Evolutionary conservation across 2,888 invertebrate species (phyloP).

Genomic region (Polylopha cassiicola): DNA sequence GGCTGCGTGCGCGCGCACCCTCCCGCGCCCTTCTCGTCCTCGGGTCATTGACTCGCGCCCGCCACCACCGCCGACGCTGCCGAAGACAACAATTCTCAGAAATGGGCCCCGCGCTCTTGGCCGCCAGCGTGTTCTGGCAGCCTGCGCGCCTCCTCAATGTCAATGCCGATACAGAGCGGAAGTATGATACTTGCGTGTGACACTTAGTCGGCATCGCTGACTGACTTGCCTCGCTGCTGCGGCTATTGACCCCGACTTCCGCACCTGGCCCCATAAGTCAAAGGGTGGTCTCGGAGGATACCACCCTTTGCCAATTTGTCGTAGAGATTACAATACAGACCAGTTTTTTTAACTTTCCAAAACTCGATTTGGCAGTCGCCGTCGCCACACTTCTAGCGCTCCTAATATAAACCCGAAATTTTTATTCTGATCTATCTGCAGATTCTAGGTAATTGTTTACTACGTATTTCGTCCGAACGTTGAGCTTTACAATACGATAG

Average conservation of each 20-base stretch:
- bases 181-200: constrained; percentile 21
- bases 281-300: no score
- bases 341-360: constrained; percentile 35
- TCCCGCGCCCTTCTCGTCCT: constrained; percentile 61
- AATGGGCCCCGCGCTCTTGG: constrained; percentile 56
- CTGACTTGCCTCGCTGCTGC: constrained; percentile 37
- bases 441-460: constrained; percentile 28
- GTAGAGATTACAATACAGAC: constrained; percentile 14
- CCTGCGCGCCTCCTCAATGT: constrained; percentile 54
- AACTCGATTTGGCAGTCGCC: constrained; percentile 46
- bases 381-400: constrained; percentile 39
- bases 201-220: constrained; percentile 14
- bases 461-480: background rate
- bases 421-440: constrained; percentile 27
- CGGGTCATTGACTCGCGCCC: constrained; percentile 70
- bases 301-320: constrained; percentile 25
- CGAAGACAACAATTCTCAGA: constrained; percentile 60
- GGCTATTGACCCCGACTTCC: constrained; percentile 48
- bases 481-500: no score
- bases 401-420: constrained; percentile 32
- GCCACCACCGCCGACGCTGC: constrained; percentile 45
- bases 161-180: constrained; percentile 57
- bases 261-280: constrained; percentile 39
- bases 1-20: constrained; percentile 75
- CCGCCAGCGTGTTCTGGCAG: constrained; percentile 37